A percentile compares a stretch with the other conserved stretches of the same genome.
Evolutionary conservation across 2,113 vertebrate species (phyloP).

Genomic region (Candoia aspera): DNA sequence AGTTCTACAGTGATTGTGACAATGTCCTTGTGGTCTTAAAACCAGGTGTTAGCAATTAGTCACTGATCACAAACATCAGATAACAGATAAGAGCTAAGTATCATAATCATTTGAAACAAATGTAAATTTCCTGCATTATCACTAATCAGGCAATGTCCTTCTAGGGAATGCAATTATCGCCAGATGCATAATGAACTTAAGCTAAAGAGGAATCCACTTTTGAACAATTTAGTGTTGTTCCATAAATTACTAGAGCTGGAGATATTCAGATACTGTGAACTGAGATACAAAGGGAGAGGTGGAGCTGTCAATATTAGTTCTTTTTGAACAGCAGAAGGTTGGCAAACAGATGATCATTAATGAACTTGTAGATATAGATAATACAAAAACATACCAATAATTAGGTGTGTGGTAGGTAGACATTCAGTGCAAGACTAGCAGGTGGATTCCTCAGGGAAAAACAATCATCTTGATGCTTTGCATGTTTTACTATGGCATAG

Average conservation of each 20-base stretch:
- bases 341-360: conserved; percentile 47
- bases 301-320: conserved; percentile 16
- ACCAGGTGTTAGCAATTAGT: conserved; percentile 54
- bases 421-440: conserved; percentile 35
- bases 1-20: conserved; percentile 24
- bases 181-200: conserved; percentile 56
- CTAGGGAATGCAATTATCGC: conserved; percentile 47
- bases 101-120: conserved; percentile 54
- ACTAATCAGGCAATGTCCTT: conserved; percentile 46
- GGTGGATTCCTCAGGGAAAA: conserved; percentile 5
- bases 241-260: conserved; percentile 28
- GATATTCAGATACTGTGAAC: conserved; percentile 5
- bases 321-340: conserved; percentile 42
- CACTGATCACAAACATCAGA: conserved; percentile 38
- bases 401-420: conserved; percentile 44
- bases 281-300: conserved; percentile 23
- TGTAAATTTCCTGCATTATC: conserved; percentile 45
- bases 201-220: conserved; percentile 46
- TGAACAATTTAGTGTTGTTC: conserved; percentile 20
- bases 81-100: conserved; percentile 54
- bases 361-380: conserved; percentile 45
- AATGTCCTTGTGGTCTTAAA: conserved; percentile 4
- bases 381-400: conserved; percentile 48
- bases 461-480: conserved; percentile 37
- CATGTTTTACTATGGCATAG: neutral